Evolutionary conservation across 2,113 vertebrate species (phyloP), one percentile per base, ranked within the genome.

Genomic region (Mixornis gularis): DNA sequence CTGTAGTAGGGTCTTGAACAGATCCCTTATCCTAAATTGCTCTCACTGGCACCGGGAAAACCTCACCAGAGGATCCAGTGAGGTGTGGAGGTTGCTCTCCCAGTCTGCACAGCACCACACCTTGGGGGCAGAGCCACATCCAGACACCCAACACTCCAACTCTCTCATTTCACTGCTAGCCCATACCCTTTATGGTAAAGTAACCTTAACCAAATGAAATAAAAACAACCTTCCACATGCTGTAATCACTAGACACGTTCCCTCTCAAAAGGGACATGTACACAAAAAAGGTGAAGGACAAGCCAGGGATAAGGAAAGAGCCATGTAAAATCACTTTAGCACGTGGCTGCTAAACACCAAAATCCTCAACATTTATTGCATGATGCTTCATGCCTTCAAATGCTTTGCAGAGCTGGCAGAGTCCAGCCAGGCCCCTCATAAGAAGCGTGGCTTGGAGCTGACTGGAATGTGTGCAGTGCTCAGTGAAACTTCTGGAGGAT

Each of bases 31-130:
- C 32, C 24, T 80, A 25, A 52, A 8, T 0, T 74, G 9, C 43
- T n/a, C 27, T 56, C 27, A 55, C 2, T 88, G 34, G 16, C 1
- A 0, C 24, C 3, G 10, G 26, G 29, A 66, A 30, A 0, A 0
- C 27, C 11, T 41, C 17, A 48, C 2, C 6, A 24, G 10, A 26
- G 40, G 7, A 15, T 70, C 43, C 38, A 9, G 14, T 32, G 34
- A 9, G 14, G 12, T 74, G 43, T 3, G 1, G 48, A 55, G 3
- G 12, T 16, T 92, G 36, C 7, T 55, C 13, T 55, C 27, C 26
- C 1, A 1, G 10, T 27, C 43, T 70, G 38, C 29, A 25, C 38
- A 72, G 12, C 44, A 52, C 25, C 32, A 46, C 7, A n/a, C 1
- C 17, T 4, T 5, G 7, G 24, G 43, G n/a, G 11, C 24, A 76